These are phyloP conservation scores for Philotrypesis tridentata DNA, from an alignment of 1,140 invertebrate genomes.

Conservation along the genomic window DNA sequence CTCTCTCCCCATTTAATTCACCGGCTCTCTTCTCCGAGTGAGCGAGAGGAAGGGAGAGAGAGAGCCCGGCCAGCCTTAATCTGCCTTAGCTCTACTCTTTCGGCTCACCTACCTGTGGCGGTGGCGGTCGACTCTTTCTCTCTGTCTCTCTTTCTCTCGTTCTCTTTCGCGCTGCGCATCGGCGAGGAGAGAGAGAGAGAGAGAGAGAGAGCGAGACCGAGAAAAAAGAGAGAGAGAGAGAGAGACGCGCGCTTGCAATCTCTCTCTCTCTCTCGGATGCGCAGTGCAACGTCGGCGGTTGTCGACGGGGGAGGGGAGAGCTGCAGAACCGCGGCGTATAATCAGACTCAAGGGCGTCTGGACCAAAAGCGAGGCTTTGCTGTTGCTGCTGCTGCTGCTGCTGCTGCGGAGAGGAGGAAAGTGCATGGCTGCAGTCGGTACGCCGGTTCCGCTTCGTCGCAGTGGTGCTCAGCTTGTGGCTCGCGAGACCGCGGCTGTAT, in stretches of 20 bases:
- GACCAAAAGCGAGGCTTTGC: conserved; percentile 58
- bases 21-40: background rate
- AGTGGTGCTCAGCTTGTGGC: conserved; percentile 58
- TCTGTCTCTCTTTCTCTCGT: background rate
- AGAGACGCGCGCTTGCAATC: background rate
- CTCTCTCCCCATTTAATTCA: conserved; percentile 31
- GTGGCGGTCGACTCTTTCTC: background rate
- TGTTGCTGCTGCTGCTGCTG: conserved; percentile 34
- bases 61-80: conserved; percentile 1
- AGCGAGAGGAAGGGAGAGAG: too few relatives aligned
- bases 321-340: conserved; percentile 62
- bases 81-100: background rate
- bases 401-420: conserved; percentile 58
- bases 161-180: conserved; percentile 19
- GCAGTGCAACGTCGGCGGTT: conserved; percentile 12
- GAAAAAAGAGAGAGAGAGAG: background rate
- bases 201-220: background rate
- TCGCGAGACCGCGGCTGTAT: too few relatives aligned
- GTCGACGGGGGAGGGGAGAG: conserved; percentile 17
- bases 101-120: background rate
- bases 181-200: background rate
- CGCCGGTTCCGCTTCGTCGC: conserved; percentile 57
- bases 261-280: background rate
- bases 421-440: conserved; percentile 58
- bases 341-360: conserved; percentile 72